These are phyloP conservation scores for Mus spretus DNA, from an alignment of 2,797 vertebrate species.

Conservation along the genomic window DNA sequence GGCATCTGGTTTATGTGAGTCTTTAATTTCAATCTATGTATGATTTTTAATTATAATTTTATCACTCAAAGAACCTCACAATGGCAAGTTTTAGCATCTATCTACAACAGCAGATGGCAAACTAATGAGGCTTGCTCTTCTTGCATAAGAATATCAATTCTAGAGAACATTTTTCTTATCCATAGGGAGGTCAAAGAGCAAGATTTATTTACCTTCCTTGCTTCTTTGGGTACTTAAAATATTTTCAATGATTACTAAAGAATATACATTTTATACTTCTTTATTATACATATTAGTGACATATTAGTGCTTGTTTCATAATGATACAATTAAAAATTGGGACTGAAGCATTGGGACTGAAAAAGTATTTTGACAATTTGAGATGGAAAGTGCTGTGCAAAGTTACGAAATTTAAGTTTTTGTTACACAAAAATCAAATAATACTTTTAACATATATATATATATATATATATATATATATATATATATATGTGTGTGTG, in stretches of 20 bases:
- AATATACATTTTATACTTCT: slow-evolving; percentile 74
- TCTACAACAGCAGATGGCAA: slow-evolving; percentile 92
- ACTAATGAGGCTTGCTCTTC: slow-evolving; percentile 92
- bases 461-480: not conserved
- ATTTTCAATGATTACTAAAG: slow-evolving; percentile 81
- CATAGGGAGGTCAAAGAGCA: slow-evolving; percentile 91
- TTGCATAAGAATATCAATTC: slow-evolving; percentile 90
- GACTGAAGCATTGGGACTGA: slow-evolving; percentile 4
- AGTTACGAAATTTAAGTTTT: not conserved
- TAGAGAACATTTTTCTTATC: slow-evolving; percentile 83
- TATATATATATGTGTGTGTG: too few species aligned
- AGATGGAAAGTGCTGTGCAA: slow-evolving; percentile 35
- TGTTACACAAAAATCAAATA: not conserved
- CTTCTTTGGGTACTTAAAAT: slow-evolving; percentile 78
- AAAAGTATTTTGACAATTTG: slow-evolving; percentile 28
- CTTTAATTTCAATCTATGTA: slow-evolving; percentile 85
- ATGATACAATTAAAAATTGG: not conserved
- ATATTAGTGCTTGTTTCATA: slow-evolving; percentile 52
- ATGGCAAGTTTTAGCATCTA: slow-evolving; percentile 93
- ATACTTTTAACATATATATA: not conserved
- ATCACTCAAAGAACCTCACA: slow-evolving; percentile 92
- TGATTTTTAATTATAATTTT: slow-evolving; percentile 90
- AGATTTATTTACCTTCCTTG: slow-evolving; percentile 89
- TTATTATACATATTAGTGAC: slow-evolving; percentile 79
- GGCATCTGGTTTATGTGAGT: slow-evolving; percentile 84